phyloP scores from a whole-genome alignment of 2,888 invertebrate genomes.

The Drosophila conformis region DNA sequence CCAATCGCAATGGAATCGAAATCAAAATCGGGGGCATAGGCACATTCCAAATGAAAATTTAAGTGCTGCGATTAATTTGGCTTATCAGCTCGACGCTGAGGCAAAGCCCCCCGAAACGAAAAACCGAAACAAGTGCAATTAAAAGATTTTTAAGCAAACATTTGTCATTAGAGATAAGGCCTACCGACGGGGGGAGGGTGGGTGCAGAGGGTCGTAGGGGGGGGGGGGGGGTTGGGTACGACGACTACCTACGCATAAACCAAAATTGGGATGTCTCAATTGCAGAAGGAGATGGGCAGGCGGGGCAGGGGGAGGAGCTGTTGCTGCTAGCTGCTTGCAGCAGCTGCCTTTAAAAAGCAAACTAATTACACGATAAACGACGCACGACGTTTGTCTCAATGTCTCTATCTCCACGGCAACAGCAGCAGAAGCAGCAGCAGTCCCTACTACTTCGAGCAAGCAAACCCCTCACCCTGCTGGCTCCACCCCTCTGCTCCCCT shows the following conservation, averaged over 20 bases:
- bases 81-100: conserved; percentile 62
- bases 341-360: conserved; percentile 55
- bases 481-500: background rate
- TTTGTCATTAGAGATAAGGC: conserved; percentile 79
- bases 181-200: background rate
- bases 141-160: conserved; percentile 79
- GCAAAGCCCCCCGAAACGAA: conserved; percentile 31
- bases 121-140: conserved; percentile 75
- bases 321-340: conserved; percentile 14
- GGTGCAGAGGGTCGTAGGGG: background rate
- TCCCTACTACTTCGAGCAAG: conserved; percentile 2
- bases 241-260: conserved; percentile 65
- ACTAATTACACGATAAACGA: conserved; percentile 78
- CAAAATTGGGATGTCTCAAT: conserved; percentile 74
- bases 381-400: conserved; percentile 39
- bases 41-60: conserved; percentile 77
- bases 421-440: conserved; percentile 1
- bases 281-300: background rate
- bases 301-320: background rate
- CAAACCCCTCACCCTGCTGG: background rate
- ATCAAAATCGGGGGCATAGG: conserved; percentile 37
- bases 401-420: conserved; percentile 14
- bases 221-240: background rate
- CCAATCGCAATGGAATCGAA: conserved; percentile 22
- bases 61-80: conserved; percentile 81